Evolutionary conservation across 2,888 invertebrate species (phyloP), one percentile per base, ranked within the genome.

Genomic region (Gortyna flavago): DNA sequence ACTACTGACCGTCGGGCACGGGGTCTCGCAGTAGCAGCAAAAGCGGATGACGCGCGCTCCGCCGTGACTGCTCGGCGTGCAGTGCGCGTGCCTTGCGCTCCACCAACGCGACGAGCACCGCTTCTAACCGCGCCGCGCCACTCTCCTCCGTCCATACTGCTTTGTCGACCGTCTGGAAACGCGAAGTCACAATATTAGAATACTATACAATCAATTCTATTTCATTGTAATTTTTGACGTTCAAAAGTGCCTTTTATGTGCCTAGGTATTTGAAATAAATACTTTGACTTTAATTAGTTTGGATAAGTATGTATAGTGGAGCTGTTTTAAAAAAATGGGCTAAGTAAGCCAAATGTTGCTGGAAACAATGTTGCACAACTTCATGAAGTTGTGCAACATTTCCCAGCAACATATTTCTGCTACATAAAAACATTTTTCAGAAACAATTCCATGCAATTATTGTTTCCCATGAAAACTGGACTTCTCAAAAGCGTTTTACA

Each of bases 81-180:
- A 96, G 85, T 67, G 96, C 96, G 89, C 96, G 95, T 74, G 96
- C 96, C 90, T 98, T 98, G 89, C 97, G 97, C 94, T 98, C 97
- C 85, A 98, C 97, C 84, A 98, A 96, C 86, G 98, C 97, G 75
- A 98, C 97, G 88, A 98, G 96, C 86, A 98, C 97, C 71, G 98
- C 97, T 94, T 98, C 98, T 91, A 97, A 96, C 88, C 97, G 97
- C 84, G 97, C 97, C 92, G 98, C 97, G 91, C 97, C 95, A 78
- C 94, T 92, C 87, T 97, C 97, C 95, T 98, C 98, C 89, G 98
- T 98, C 92, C 98, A 98, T 88, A 98, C 98, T 89, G 98, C 97
- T 95, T 97, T 98, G 97, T 98, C 98, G 92, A 97, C 97, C 95
- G 96, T 96, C 96, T 96, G 94, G 0, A 94, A 93, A 77, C 2